Evolutionary conservation across 2,113 vertebrate genomes (phyloP).

Genomic region (Hippolais icterina): DNA sequence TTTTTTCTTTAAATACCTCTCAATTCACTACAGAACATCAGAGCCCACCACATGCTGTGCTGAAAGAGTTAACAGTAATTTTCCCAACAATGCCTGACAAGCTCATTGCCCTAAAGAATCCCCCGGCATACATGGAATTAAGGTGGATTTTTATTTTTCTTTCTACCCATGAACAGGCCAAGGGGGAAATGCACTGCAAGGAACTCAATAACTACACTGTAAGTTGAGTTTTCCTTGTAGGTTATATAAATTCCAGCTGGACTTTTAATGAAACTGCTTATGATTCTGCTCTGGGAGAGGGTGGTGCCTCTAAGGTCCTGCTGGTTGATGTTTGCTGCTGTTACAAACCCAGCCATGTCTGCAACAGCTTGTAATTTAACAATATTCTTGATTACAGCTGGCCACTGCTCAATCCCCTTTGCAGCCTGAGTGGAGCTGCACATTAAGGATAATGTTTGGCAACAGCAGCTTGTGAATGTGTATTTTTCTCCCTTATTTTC

Average conservation of each 20-base stretch:
- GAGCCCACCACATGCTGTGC: background rate
- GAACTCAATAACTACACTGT: background rate
- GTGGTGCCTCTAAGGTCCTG: background rate
- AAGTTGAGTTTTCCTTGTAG: background rate
- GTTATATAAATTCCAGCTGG: background rate
- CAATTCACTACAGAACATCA: background rate
- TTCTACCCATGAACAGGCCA: background rate
- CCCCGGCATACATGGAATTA: background rate
- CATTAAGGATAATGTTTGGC: background rate
- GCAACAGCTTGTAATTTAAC: constrained; percentile 34
- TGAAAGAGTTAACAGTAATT: background rate
- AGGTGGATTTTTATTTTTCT: background rate
- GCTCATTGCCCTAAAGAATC: background rate
- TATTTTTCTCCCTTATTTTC: constrained; percentile 1
- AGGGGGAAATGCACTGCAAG: background rate
- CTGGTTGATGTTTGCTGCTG: background rate
- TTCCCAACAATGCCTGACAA: background rate
- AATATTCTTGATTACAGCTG: constrained; percentile 33
- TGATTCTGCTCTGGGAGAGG: background rate
- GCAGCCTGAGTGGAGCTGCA: background rate
- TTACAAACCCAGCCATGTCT: background rate
- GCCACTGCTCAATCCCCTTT: background rate
- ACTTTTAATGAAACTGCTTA: background rate
- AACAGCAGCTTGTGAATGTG: background rate
- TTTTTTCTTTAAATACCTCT: background rate